A percentile compares a stretch with the other conserved stretches of the same genome.
phyloP scores from a whole-genome alignment of 2,797 vertebrate species.

The Scleropages formosus region DNA sequence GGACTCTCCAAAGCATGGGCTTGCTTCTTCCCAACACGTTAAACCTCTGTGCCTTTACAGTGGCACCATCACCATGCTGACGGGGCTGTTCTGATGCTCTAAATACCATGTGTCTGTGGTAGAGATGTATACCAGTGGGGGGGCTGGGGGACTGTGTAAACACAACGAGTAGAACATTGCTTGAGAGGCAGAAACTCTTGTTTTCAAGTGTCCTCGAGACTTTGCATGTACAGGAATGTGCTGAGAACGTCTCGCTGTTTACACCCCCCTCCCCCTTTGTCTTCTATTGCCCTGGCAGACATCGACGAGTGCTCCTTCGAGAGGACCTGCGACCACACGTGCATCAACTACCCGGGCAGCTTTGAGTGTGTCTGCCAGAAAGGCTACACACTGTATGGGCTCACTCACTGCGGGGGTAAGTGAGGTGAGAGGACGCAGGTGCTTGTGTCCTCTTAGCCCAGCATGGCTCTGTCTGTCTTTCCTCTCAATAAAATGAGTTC shows the following conservation, averaged over 20 bases:
- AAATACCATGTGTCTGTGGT: not conserved
- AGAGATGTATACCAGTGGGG: not conserved
- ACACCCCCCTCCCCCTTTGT: not conserved
- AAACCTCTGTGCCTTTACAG: too few relatives aligned
- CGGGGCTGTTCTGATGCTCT: too few relatives aligned
- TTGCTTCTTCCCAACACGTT: too few relatives aligned
- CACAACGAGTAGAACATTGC: not conserved
- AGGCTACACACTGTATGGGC: constrained; percentile 87
- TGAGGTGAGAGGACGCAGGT: constrained; percentile 30
- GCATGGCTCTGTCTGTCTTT: not conserved
- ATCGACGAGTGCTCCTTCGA: constrained; percentile 90
- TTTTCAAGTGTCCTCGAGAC: not conserved
- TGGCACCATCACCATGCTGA: too few relatives aligned
- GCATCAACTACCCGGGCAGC: constrained; percentile 85
- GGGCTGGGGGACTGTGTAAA: not conserved
- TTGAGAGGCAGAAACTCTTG: not conserved
- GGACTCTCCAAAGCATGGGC: too few relatives aligned
- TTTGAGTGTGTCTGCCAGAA: constrained; percentile 90
- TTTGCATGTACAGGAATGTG: not conserved
- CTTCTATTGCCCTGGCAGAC: constrained; percentile 64
- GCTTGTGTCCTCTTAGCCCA: not conserved
- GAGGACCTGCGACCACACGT: constrained; percentile 90
- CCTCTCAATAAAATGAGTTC: too few relatives aligned
- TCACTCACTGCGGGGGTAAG: constrained; percentile 94
- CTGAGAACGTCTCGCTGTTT: not conserved